phyloP scores from a whole-genome alignment of 2,797 vertebrate genomes.

The Rhabdophis nuchalis region DNA sequence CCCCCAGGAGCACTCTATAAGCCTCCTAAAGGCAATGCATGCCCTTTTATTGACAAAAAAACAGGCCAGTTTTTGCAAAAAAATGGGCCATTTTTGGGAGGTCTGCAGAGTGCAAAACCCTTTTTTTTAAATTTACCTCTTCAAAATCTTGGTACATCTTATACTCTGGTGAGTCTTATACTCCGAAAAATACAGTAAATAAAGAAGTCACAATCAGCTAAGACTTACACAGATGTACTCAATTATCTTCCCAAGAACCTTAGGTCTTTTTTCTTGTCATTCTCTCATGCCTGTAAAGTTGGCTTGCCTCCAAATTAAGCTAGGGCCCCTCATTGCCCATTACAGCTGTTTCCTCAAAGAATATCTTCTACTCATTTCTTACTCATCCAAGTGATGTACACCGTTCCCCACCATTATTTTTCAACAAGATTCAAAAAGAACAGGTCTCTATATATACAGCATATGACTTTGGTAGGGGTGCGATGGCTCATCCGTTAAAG shows the following conservation, averaged over 20 bases:
- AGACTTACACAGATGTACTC: background rate
- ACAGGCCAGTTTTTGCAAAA: too few species aligned
- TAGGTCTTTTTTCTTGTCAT: background rate
- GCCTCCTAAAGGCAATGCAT: too few species aligned
- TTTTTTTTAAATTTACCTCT: too few species aligned
- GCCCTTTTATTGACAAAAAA: too few species aligned
- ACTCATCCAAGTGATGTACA: background rate
- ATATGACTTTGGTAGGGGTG: background rate
- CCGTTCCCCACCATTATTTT: background rate
- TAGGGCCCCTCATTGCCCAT: background rate
- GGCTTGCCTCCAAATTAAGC: background rate
- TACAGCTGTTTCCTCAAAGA: background rate
- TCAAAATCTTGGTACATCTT: too few species aligned
- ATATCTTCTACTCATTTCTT: background rate
- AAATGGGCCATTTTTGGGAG: too few species aligned
- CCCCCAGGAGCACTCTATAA: too few species aligned
- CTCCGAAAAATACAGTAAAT: too few species aligned
- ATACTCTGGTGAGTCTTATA: too few species aligned
- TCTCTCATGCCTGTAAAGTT: background rate
- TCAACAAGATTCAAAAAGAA: too few species aligned
- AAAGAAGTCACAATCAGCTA: background rate
- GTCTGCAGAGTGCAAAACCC: too few species aligned
- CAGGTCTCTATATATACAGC: background rate
- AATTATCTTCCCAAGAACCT: background rate
- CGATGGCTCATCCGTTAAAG: background rate